Evolutionary conservation across 2,113 vertebrate genomes (phyloP), one percentile per base, ranked within the genome.

Genomic region (Cheilinus undulatus): DNA sequence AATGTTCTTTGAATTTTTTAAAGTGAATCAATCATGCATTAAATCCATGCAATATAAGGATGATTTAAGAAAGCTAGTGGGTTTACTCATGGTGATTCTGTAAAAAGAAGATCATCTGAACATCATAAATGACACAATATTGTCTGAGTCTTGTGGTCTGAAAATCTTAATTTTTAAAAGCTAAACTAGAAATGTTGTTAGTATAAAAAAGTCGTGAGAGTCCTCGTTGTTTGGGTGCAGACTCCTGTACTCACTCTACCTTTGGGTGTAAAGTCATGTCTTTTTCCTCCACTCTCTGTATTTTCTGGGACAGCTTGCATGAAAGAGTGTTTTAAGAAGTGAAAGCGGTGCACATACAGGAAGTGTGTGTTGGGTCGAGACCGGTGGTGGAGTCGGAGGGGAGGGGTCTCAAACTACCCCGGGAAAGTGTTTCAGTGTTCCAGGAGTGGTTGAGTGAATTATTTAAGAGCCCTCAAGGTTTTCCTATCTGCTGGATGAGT

Each of bases 391-490:
- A 50, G 51, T 42, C 6, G 20, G 51, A 12, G 15, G 12, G 32
- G 45, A 0, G 46, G 50, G 23, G 40, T 58, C 54, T 61, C n/a
- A 60, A 54, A 54, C 64, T 28, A 52, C 46, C 40, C 22, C 7
- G 53, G 38, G 60, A 86, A 75, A 79, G 87, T 78, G 60, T 86
- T 82, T 69, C 76, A 77, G 76, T 84, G 86, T 90, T 86, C 84
- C 76, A 74, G 76, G 67, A 67, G 64, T 54, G 49, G 22, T 38
- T 26, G 0, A 20, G 61, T 90, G 63, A 89, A 91, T 90, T 76
- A 90, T 91, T 88, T 34, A 89, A 52, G 24, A 24, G 46, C 50
- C 76, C 72, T 78, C 43, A 53, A 54, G 83, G 69, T 74, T 85
- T 74, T 46, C 46, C 75, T 73, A 59, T 56, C 59, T 51, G 63